A percentile compares a stretch with the other conserved stretches of the same genome.
phyloP scores from a whole-genome alignment of 2,888 invertebrate species.

The Drosophila imparisetae region DNA sequence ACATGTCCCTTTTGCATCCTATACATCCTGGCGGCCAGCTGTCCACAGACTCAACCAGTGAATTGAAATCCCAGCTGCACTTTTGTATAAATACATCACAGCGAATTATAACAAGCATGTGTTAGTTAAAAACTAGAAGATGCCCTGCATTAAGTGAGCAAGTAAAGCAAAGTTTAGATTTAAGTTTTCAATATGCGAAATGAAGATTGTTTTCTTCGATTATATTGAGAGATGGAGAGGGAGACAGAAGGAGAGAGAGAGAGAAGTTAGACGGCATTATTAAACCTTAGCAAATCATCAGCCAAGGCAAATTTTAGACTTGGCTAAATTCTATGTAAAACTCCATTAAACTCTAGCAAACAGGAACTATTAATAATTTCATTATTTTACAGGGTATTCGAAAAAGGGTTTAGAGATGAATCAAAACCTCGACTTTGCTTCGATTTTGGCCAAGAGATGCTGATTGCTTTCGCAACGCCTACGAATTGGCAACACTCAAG shows the following conservation, averaged over 20 bases:
- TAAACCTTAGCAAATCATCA: too few relatives aligned
- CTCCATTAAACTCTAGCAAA: not conserved
- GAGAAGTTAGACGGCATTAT: not conserved
- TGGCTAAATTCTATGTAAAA: not conserved
- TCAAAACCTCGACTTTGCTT: not conserved
- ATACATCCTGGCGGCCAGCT: conserved; percentile 18
- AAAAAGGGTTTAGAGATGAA: too few relatives aligned
- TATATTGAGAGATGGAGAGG: not conserved
- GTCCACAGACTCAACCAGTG: conserved; percentile 14
- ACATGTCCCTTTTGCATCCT: conserved; percentile 30
- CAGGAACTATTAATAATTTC: rapidly evolving
- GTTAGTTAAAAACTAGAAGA: not conserved
- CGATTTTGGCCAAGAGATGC: not conserved
- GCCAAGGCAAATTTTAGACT: not conserved
- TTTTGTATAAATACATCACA: conserved; percentile 65
- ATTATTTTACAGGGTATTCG: not conserved
- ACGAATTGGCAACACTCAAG: conserved; percentile 26
- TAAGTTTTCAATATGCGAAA: not conserved
- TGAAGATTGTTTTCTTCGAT: not conserved
- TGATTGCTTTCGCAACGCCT: conserved; percentile 3
- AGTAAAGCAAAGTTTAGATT: not conserved
- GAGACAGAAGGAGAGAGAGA: not conserved
- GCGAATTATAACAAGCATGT: conserved; percentile 46
- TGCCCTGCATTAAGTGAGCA: not conserved
- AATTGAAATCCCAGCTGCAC: conserved; percentile 52